Conservation (phyloP, 2,113 vertebrate species). For the Lathamus discolor region DNA sequence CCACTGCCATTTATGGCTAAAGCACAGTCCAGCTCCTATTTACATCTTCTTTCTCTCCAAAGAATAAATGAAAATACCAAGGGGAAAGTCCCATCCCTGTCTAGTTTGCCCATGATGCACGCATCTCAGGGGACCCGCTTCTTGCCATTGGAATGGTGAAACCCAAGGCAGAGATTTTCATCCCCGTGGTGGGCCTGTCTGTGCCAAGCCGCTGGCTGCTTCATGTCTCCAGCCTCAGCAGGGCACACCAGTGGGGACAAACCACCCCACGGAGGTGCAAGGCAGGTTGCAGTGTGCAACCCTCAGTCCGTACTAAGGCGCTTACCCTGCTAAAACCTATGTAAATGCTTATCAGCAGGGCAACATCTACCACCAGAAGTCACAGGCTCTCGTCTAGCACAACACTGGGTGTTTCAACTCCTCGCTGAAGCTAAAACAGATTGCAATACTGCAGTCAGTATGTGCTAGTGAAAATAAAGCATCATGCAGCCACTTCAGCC, state of each 20-base stretch:
- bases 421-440: rapidly evolving
- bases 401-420: rapidly evolving
- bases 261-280: rapidly evolving
- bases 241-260: rapidly evolving
- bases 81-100: not conserved
- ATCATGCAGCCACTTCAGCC: not conserved
- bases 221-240: rapidly evolving
- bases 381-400: rapidly evolving
- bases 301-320: rapidly evolving
- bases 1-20: not conserved
- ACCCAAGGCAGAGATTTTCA: not conserved
- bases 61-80: rapidly evolving
- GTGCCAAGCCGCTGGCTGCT: not conserved
- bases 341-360: not conserved
- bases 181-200: rapidly evolving
- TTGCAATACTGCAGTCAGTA: rapidly evolving
- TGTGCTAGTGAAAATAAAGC: not conserved
- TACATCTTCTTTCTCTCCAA: not conserved
- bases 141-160: not conserved
- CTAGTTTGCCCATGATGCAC: not conserved
- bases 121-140: rapidly evolving
- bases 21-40: not conserved
- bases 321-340: not conserved
- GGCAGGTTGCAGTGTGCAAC: not conserved
- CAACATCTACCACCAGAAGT: not conserved